Conservation (phyloP, 1,140 invertebrate species). For the Heliconius himera region DNA sequence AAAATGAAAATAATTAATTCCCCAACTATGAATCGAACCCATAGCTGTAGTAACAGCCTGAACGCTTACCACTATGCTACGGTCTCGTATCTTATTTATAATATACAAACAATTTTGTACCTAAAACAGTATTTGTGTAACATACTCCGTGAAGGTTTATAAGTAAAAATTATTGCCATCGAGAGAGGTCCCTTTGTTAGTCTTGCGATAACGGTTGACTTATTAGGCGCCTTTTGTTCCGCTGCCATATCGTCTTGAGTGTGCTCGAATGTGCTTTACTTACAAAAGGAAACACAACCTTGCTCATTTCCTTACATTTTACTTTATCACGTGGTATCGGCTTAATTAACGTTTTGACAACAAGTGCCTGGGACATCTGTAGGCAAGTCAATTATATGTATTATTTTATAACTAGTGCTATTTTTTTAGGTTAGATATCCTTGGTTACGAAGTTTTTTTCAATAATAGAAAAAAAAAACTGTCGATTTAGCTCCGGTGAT, state of each 20-base stretch:
- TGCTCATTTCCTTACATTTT: conserved; percentile 2
- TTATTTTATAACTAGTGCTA: no score
- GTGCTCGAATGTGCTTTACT: conserved; percentile 19
- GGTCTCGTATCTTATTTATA: no score
- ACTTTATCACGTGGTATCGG: not conserved
- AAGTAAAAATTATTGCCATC: conserved; percentile 11
- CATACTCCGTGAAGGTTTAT: conserved; percentile 5
- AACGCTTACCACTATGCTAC: no score
- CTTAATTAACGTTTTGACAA: conserved; percentile 1
- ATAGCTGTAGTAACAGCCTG: no score
- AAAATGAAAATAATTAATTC: no score
- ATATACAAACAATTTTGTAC: not conserved
- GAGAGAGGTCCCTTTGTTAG: conserved; percentile 21
- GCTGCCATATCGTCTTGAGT: conserved; percentile 22
- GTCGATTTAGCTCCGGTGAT: no score
- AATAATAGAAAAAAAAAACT: no score
- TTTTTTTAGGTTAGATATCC: no score
- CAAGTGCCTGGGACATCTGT: not conserved
- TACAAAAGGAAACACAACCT: conserved; percentile 19
- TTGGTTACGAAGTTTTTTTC: no score
- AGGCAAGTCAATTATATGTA: not conserved
- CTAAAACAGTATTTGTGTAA: not conserved
- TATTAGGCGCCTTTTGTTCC: conserved; percentile 35
- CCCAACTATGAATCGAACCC: no score
- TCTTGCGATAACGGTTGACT: conserved; percentile 28